These are phyloP conservation scores for Oenanthe oenanthe DNA, from an alignment of 2,113 vertebrate genomes.

Conservation along the genomic window DNA sequence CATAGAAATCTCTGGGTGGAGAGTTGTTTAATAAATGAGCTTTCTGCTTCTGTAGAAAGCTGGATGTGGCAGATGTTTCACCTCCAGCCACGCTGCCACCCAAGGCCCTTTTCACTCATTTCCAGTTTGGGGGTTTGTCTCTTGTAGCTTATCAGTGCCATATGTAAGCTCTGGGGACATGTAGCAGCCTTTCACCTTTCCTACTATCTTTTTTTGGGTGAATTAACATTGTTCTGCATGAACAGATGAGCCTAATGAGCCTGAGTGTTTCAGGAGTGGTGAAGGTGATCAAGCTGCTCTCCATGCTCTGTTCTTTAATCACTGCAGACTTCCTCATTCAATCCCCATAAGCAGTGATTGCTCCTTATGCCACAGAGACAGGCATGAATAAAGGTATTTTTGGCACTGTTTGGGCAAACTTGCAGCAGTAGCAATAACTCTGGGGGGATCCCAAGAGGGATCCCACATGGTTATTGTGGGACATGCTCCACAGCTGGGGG, in stretches of 20 bases:
- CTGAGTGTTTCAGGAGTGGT: background rate
- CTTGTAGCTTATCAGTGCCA: background rate
- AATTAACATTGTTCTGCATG: slow-evolving; percentile 27
- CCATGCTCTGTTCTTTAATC: slow-evolving; percentile 14
- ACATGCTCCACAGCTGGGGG: background rate
- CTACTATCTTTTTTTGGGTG: background rate
- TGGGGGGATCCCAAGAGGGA: background rate
- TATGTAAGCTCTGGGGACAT: background rate
- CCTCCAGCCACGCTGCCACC: background rate
- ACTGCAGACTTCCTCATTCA: background rate
- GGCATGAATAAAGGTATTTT: background rate
- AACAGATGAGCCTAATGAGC: slow-evolving; percentile 49
- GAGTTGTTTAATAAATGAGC: background rate
- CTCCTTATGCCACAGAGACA: background rate
- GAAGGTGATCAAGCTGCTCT: slow-evolving; percentile 33
- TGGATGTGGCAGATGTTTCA: slow-evolving; percentile 15
- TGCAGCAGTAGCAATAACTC: background rate
- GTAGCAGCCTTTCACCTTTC: slow-evolving; percentile 22
- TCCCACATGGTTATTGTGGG: background rate
- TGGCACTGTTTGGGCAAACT: background rate
- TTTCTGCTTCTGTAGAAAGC: background rate
- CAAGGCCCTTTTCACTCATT: background rate
- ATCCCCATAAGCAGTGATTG: background rate
- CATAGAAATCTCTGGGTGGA: background rate
- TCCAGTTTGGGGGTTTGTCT: background rate